Conservation (phyloP, 2,797 vertebrate genomes). For the Xenopus petersii region DNA sequence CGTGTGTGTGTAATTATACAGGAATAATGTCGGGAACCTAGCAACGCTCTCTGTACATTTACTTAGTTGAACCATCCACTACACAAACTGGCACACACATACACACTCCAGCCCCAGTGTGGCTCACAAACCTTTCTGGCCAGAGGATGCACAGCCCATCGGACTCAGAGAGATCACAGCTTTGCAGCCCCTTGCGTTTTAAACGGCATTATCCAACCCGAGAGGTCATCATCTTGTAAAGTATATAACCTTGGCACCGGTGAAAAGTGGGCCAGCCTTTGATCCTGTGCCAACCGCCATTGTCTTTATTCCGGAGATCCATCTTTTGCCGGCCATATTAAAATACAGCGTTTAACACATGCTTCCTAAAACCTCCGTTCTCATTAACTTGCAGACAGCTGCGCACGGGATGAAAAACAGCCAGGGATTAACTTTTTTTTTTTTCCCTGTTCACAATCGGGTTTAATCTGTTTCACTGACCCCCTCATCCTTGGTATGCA, state of each 20-base stretch:
- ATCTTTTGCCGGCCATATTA: slow-evolving; percentile 59
- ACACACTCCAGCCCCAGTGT: slow-evolving; percentile 11
- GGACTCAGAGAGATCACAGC: slow-evolving; percentile 65
- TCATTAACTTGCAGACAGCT: slow-evolving; percentile 70
- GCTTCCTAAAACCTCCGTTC: slow-evolving; percentile 62
- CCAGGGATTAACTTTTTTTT: slow-evolving; percentile 71
- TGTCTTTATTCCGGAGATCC: slow-evolving; percentile 51
- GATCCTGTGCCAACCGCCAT: slow-evolving; percentile 42
- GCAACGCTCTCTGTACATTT: slow-evolving; percentile 73
- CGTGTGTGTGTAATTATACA: slow-evolving; percentile 60
- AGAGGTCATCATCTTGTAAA: slow-evolving; percentile 55
- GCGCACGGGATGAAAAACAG: slow-evolving; percentile 63
- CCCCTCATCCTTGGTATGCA: too few species aligned
- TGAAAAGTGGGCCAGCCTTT: slow-evolving; percentile 39
- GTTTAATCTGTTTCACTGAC: slow-evolving; percentile 59
- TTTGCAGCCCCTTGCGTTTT: slow-evolving; percentile 47
- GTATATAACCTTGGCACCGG: slow-evolving; percentile 53
- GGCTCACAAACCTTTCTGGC: slow-evolving; percentile 75
- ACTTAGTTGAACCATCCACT: slow-evolving; percentile 63
- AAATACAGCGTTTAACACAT: slow-evolving; percentile 55
- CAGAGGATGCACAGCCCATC: slow-evolving; percentile 80
- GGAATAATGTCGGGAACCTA: slow-evolving; percentile 65
- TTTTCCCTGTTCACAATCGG: slow-evolving; percentile 60
- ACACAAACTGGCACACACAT: slow-evolving; percentile 56
- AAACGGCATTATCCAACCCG: slow-evolving; percentile 51